Conservation (phyloP, 2,113 vertebrate species). For the Neogale vison region DNA sequence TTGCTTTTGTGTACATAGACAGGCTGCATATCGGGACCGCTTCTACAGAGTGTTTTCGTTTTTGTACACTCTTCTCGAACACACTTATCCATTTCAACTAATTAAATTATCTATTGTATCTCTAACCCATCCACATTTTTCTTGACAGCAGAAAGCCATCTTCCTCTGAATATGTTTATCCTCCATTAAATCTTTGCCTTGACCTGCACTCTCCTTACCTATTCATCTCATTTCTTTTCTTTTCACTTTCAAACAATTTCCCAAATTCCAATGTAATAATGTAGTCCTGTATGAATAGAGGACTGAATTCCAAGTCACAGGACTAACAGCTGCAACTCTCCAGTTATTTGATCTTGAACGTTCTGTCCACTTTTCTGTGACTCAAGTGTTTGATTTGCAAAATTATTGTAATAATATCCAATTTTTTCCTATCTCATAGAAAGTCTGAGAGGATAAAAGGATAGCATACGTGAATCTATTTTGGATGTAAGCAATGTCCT, state of each 20-base stretch:
- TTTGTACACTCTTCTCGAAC: background rate
- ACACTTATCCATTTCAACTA: constrained; percentile 1
- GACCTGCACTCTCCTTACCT: constrained; percentile 16
- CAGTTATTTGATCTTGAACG: constrained; percentile 29
- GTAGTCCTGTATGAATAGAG: background rate
- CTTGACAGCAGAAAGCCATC: background rate
- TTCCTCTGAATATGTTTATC: constrained; percentile 12
- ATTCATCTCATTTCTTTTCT: constrained; percentile 50
- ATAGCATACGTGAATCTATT: background rate
- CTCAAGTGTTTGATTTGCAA: constrained; percentile 41
- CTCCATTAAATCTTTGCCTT: constrained; percentile 57
- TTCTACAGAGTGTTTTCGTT: background rate
- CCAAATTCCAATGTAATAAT: constrained; percentile 27
- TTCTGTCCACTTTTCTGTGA: background rate
- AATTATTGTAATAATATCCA: constrained; percentile 50
- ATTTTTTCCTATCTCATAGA: constrained; percentile 5
- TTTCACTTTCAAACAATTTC: constrained; percentile 44
- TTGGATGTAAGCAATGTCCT: background rate
- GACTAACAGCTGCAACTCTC: background rate
- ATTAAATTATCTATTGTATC: constrained; percentile 38
- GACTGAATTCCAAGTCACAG: background rate
- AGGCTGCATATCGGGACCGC: background rate
- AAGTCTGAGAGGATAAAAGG: background rate
- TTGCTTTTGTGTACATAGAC: background rate
- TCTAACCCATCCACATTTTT: background rate